A percentile compares a stretch with the other conserved stretches of the same genome.
Conservation (phyloP, 2,113 vertebrate genomes). For the Pedionomus torquatus region DNA sequence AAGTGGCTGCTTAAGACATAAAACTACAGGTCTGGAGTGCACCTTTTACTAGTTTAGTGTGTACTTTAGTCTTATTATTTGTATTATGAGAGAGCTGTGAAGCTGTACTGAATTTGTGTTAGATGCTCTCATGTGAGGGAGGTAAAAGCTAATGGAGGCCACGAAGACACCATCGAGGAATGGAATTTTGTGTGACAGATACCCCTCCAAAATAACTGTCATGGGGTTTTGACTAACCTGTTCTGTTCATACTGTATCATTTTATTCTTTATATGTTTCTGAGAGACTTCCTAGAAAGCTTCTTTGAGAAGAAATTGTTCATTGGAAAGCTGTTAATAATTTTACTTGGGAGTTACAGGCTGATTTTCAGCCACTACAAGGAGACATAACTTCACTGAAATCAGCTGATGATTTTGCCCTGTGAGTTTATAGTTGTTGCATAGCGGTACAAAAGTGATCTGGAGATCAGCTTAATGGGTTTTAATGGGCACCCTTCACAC, state of each 20-base stretch:
- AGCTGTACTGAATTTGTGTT: background rate
- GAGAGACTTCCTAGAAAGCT: background rate
- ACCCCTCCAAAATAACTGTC: background rate
- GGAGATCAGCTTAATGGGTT: background rate
- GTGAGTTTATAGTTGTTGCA: background rate
- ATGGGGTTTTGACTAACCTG: background rate
- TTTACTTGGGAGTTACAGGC: background rate
- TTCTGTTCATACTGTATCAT: background rate
- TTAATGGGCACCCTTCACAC: background rate
- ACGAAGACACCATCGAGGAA: background rate
- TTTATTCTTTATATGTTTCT: background rate
- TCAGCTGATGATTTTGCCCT: background rate
- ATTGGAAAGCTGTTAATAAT: background rate
- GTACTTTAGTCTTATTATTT: background rate
- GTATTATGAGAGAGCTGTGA: background rate
- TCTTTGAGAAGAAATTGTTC: background rate
- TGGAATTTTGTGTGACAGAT: background rate
- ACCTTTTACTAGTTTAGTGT: background rate
- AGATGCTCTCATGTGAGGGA: background rate
- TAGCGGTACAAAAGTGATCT: background rate
- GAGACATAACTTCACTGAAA: background rate
- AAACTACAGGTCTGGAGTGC: background rate
- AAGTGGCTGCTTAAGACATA: background rate
- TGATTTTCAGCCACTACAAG: background rate
- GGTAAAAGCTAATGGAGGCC: background rate